phyloP scores from a whole-genome alignment of 2,797 vertebrate species.

The Pelodytes ibericus region DNA sequence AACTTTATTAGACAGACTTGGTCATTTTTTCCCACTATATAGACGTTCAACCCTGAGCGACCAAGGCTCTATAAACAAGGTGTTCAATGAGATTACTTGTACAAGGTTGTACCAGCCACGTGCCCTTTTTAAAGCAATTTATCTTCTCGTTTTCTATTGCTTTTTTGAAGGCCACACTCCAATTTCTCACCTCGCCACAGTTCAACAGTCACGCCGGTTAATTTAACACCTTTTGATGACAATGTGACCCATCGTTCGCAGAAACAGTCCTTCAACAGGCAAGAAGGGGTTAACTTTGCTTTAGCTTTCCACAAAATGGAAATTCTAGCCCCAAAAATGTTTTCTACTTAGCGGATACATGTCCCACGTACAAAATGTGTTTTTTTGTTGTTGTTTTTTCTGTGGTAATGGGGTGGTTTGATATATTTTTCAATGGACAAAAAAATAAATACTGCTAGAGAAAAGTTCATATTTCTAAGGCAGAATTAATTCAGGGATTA shows the following conservation, averaged over 20 bases:
- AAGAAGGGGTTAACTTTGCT: too few species aligned
- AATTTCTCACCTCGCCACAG: neutral
- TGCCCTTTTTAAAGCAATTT: neutral
- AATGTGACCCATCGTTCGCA: neutral
- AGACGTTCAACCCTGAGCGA: neutral
- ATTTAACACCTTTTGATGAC: neutral
- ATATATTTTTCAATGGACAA: too few species aligned
- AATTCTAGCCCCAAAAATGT: too few species aligned
- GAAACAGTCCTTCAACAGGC: neutral
- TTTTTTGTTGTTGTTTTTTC: too few species aligned
- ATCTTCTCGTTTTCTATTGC: neutral
- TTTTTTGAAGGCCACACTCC: neutral
- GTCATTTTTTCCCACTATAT: neutral
- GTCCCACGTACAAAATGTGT: too few species aligned
- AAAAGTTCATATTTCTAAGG: too few species aligned
- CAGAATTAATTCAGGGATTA: too few species aligned
- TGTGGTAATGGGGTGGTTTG: too few species aligned
- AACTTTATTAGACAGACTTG: neutral
- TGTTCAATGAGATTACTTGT: neutral
- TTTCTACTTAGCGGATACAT: too few species aligned
- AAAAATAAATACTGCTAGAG: too few species aligned
- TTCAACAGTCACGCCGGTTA: neutral
- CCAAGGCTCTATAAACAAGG: neutral
- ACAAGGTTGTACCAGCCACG: neutral
- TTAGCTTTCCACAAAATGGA: too few species aligned